A percentile compares a stretch with the other conserved stretches of the same genome.
These are phyloP conservation scores for Coelopa pilipes DNA, from an alignment of 2,888 invertebrate genomes.

Conservation along the genomic window DNA sequence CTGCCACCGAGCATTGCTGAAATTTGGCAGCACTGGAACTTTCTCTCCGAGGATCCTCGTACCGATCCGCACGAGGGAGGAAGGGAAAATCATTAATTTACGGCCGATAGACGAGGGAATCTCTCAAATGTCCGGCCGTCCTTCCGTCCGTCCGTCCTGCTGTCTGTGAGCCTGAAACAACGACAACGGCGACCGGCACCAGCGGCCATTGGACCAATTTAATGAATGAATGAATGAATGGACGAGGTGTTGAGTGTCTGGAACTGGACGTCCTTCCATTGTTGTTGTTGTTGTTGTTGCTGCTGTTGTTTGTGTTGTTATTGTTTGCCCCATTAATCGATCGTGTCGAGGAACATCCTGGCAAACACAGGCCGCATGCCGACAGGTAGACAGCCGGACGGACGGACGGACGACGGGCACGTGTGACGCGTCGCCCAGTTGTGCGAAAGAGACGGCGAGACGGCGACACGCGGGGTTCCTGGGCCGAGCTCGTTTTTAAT, in stretches of 20 bases:
- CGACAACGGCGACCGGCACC: too few relatives aligned
- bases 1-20: too few relatives aligned
- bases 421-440: not conserved
- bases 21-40: too few relatives aligned
- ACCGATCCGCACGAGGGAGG: too few relatives aligned
- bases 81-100: too few relatives aligned
- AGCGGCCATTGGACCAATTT: too few relatives aligned
- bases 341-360: not conserved
- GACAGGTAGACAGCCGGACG: constrained; percentile 32
- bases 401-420: constrained; percentile 41
- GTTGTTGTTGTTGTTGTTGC: not conserved
- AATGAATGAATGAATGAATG: constrained; percentile 2
- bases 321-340: constrained; percentile 9
- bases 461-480: not conserved
- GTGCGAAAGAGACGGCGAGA: not conserved
- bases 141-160: too few relatives aligned
- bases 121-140: too few relatives aligned
- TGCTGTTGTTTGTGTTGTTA: constrained; percentile 3
- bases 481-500: not conserved
- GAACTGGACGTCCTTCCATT: not conserved
- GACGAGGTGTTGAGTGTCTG: not conserved
- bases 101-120: too few relatives aligned
- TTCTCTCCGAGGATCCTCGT: too few relatives aligned
- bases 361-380: not conserved
- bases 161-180: too few relatives aligned